Percentiles rank a stretch among this genome's conserved stretches.
Evolutionary conservation across 35 echinoderm and acorn worm species (phyloP).

Genomic region (Anneissia japonica): DNA sequence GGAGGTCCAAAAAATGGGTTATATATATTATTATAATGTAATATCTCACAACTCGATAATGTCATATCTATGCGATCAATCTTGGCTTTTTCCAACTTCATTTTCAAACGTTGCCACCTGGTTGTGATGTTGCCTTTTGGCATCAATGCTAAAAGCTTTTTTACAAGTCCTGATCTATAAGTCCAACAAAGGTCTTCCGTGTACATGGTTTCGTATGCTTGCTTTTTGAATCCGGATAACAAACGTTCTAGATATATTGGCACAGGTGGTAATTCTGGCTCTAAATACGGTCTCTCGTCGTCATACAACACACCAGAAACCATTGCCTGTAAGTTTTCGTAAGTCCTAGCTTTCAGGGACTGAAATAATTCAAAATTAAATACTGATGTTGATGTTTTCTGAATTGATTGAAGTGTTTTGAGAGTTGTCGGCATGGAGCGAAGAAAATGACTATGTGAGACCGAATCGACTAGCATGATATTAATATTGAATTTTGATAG

Average conservation of each 20-base stretch:
- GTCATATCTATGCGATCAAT: slow-evolving; percentile 60
- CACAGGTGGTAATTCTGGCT: background rate
- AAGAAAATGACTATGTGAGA: slow-evolving; percentile 84
- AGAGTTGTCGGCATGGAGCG: slow-evolving; percentile 58
- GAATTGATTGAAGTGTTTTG: slow-evolving; percentile 27
- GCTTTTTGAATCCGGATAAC: slow-evolving; percentile 46
- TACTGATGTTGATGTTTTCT: slow-evolving; percentile 42
- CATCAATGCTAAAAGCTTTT: slow-evolving; percentile 48
- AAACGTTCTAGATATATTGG: slow-evolving; percentile 24
- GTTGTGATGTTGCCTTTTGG: slow-evolving; percentile 13
- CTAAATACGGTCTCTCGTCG: background rate
- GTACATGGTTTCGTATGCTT: slow-evolving; percentile 58
- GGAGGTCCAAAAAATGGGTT: slow-evolving; percentile 62
- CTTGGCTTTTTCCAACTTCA: slow-evolving; percentile 54
- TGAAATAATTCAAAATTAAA: slow-evolving; percentile 82
- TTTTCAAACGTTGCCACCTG: slow-evolving; percentile 63
- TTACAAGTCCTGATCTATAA: slow-evolving; percentile 68
- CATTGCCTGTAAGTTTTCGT: slow-evolving; percentile 58
- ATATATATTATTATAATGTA: slow-evolving; percentile 46
- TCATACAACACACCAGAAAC: slow-evolving; percentile 56
- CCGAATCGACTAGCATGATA: slow-evolving; percentile 68
- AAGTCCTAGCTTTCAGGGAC: slow-evolving; percentile 74
- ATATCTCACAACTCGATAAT: slow-evolving; percentile 72
- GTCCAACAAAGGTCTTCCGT: slow-evolving; percentile 75
- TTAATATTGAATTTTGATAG: slow-evolving; percentile 88